Evolutionary conservation across 2,888 invertebrate genomes (phyloP).

Genomic region (Boloria selene): DNA sequence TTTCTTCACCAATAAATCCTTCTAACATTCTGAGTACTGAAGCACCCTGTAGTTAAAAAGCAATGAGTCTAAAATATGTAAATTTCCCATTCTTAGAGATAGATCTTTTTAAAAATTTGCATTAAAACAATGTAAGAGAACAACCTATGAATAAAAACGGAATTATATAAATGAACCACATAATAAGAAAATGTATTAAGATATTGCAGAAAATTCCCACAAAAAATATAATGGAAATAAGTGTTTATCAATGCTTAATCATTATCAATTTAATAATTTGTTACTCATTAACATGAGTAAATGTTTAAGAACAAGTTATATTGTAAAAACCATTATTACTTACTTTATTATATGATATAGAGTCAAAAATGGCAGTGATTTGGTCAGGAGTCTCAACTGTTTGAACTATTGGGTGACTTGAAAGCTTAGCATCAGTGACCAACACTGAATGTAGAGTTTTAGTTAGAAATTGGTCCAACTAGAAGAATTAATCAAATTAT

Average conservation of each 20-base stretch:
- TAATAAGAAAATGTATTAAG: no score
- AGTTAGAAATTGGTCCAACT: constrained; percentile 89
- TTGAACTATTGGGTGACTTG: constrained; percentile 95
- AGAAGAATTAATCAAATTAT: constrained; percentile 21
- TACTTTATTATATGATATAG: constrained; percentile 95
- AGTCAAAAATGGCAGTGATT: constrained; percentile 95
- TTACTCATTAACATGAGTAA: no score
- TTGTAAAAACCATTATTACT: constrained; percentile 23
- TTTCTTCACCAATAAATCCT: constrained; percentile 86
- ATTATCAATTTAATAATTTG: no score
- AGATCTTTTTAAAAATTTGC: no score
- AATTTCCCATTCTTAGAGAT: no score
- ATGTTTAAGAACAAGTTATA: no score
- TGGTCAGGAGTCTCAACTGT: constrained; percentile 92
- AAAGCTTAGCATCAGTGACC: constrained; percentile 88
- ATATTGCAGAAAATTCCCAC: no score
- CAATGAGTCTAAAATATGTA: background rate
- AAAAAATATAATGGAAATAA: no score
- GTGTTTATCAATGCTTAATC: no score
- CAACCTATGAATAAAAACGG: background rate
- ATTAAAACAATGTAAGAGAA: no score
- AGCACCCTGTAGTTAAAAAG: constrained; percentile 84
- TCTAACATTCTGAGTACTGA: constrained; percentile 94
- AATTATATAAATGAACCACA: background rate
- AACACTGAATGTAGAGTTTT: constrained; percentile 88